Evolutionary conservation across 1,140 invertebrate genomes (phyloP), one percentile per base, ranked within the genome.

Genomic region (Drosophila novamexicana): DNA sequence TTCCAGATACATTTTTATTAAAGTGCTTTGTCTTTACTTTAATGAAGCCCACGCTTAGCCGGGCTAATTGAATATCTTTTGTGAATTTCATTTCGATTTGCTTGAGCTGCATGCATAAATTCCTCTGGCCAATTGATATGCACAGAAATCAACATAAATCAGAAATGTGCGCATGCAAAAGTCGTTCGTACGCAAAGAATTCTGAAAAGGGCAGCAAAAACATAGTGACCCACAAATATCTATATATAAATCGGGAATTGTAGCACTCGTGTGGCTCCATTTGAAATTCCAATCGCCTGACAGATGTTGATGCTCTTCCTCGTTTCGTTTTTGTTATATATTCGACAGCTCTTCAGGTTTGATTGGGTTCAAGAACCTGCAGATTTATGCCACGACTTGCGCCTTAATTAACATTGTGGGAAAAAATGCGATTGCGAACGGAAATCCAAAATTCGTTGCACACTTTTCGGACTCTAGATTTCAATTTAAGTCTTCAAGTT

Each of bases 341-440:
- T 47, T 59, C 8, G 49, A 42, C 16, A 32, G 39, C 37, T 49
- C 18, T 47, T 61, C 2, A 50, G 36, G 44, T 69, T 54, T 62
- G 8, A 39, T 10, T 42, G 36, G 32, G 72, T 70, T 75, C 65
- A 75, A 75, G 45, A 69, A 75, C 37, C 72, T 62, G n/a, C 16
- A 63, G 50, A 75, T 54, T 63, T 74, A 74, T 74, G 71, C 71
- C 47, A 37, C 44, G 64, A 61, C 57, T 61, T 73, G 70, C n/a
- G 49, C 2, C 53, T 49, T 34, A 56, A 74, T 69, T 62, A 69
- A 52, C 37, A 57, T 63, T 47, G 57, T 74, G 71, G 71, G 71
- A 74, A 74, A 53, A 67, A 67, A 37, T 37, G 39, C 12, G 29
- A 32, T 32, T 39, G 16, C 32, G 9, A 57, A 44, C 18, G 45